Base-by-base conservation (phyloP, 2,888 invertebrate species). In the Napeogenes sylphis region DNA sequence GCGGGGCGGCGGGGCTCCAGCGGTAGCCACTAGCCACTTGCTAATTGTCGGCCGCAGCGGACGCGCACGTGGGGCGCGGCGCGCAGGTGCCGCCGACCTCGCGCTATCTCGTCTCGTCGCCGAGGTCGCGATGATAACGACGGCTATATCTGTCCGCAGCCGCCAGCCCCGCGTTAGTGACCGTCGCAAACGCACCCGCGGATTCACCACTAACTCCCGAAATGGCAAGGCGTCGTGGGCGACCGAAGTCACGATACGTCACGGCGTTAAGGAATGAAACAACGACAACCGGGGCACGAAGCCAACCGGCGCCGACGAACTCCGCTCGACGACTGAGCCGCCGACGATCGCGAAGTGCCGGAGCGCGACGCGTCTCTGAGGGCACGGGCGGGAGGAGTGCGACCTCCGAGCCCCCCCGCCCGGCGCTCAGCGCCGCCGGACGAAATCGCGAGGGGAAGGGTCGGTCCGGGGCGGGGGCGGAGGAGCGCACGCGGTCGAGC, bases 51-150 rank as follows among this genome's bases (percentile, higher is more conserved):
- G 64, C 64, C 10, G 12, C 83, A 81, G 74, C 73, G 74, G 73
- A 66, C 71, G 77, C 76, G 77, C 78, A 82, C 88, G 87, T 87
- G 85, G 86, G 85, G 84, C 79, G 79, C 75, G 81, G 76, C 80
- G 78, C 77, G 81, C 74, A 74, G 87, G 89, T 88, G 88, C 84
- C 87, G 85, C 77, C 86, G 87, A 87, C 87, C 87, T 90, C 90
- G 84, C 86, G 77, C 84, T 87, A 86, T 85, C 87, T 86, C 82
- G 87, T 85, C 85, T 84, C 86, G 85, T 80, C 84, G 80, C 79
- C 87, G 90, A 87, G 85, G 87, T 85, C 86, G 83, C 82, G 80
- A 78, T 88, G 90, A 90, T 90, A 90, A 90, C 88, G 84, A 80
- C 84, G 83, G 83, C 85, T 89, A 87, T 87, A 87, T 87, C 78